Evolutionary conservation across 2,888 invertebrate species (phyloP).

Genomic region (Scaptomyza flava): DNA sequence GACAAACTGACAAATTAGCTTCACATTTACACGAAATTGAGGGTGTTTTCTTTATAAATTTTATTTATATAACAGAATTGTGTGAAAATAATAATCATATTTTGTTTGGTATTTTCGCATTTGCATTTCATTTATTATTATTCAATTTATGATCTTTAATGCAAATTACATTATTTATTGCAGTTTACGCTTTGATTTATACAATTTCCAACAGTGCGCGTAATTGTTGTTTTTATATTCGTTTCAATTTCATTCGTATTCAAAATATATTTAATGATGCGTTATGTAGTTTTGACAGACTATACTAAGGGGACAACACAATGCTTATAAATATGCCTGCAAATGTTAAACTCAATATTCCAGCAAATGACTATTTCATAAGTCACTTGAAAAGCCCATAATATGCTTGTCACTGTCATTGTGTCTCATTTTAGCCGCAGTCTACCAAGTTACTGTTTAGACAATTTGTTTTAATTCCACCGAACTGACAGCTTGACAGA

Average conservation of each 20-base stretch:
- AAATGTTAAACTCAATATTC: background rate
- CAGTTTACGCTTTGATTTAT: conserved; percentile 63
- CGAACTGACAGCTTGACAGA: conserved; percentile 34
- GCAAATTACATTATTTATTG: conserved; percentile 69
- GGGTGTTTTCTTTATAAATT: conserved; percentile 10
- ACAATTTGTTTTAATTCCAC: conserved; percentile 39
- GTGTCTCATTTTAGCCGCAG: conserved; percentile 29
- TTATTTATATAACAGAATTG: conserved; percentile 17
- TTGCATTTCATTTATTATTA: conserved; percentile 45
- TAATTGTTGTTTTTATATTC: conserved; percentile 37
- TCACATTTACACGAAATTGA: conserved; percentile 61
- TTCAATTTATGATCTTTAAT: conserved; percentile 58
- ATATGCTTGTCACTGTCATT: conserved; percentile 1
- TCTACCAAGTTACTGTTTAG: conserved; percentile 27
- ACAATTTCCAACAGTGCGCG: conserved; percentile 20
- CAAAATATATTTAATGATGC: conserved; percentile 55
- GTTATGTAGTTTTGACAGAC: conserved; percentile 44
- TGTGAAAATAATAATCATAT: conserved; percentile 24
- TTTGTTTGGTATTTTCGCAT: conserved; percentile 3
- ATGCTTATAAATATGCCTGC: conserved; percentile 17
- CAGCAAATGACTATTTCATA: conserved; percentile 4
- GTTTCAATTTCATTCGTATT: conserved; percentile 38
- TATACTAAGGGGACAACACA: conserved; percentile 28
- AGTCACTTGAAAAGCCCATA: conserved; percentile 9
- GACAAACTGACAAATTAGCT: conserved; percentile 72